Percentiles rank a stretch among this genome's conserved stretches.
These are phyloP conservation scores for Sarcophaga caerulescens DNA, from an alignment of 2,888 invertebrate genomes.

Conservation along the genomic window DNA sequence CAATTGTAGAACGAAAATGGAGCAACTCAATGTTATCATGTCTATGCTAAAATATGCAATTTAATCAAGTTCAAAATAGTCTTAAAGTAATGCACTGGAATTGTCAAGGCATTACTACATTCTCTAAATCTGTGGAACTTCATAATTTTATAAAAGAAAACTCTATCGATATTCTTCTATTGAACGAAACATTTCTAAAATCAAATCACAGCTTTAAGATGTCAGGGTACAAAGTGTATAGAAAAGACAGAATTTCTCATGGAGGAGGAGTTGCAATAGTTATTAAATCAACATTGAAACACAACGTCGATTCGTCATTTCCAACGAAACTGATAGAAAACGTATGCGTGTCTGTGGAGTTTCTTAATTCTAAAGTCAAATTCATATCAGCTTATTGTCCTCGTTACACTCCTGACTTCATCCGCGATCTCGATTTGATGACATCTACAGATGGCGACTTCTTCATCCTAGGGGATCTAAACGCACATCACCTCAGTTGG, in stretches of 20 bases:
- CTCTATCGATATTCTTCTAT: neutral
- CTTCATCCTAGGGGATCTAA: neutral
- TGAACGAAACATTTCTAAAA: neutral
- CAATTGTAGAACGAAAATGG: conserved; percentile 11
- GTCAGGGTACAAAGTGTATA: neutral
- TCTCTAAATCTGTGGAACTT: neutral
- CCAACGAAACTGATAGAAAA: neutral
- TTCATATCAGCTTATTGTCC: conserved; percentile 5
- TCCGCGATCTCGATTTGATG: neutral
- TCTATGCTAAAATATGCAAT: conserved; percentile 23
- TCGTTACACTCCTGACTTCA: neutral
- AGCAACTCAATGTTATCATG: conserved; percentile 28
- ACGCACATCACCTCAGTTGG: neutral
- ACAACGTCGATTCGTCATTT: neutral
- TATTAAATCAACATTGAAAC: neutral
- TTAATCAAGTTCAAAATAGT: neutral
- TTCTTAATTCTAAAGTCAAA: neutral
- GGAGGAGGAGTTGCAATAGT: neutral
- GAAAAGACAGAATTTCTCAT: neutral
- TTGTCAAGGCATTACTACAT: neutral
- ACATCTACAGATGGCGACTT: neutral
- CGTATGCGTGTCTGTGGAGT: neutral
- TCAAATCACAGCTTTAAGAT: neutral
- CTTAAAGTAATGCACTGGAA: conserved; percentile 15
- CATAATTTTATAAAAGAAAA: conserved; percentile 2